Evolutionary conservation across 2,797 vertebrate genomes (phyloP), one percentile per base, ranked within the genome.

Genomic region (Siniperca obscura): DNA sequence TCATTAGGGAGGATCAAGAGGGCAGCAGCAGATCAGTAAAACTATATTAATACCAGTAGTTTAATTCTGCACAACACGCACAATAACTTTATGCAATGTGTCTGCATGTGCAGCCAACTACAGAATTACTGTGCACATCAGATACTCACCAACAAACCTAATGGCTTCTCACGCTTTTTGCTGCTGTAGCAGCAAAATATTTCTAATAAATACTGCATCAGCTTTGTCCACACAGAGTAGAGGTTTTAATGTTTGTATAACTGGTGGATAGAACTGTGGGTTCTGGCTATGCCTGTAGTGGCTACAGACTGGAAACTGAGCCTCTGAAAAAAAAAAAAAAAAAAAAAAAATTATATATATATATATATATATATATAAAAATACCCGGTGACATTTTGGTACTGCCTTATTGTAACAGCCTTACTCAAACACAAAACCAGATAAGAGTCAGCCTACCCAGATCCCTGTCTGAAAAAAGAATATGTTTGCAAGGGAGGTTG

Each of bases 171-270:
- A 10, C 0, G 2, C 27, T 14, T 75, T 77, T 59, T 53, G 53
- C 36, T 78, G 76, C 50, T 57, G 64, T 27, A 21, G 65, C 67
- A 74, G 50, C 44, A 59, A 30, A 59, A 76, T 27, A 76, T 61
- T 57, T 68, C 30, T 25, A n/a, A 50, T 64, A 44, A 60, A 55
- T 17, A 21, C 21, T 55, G 44, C 59, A 81, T 68, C 36, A 60
- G 46, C 30, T 61, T 30, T 50, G 67, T 69, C 7, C 11, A 16
- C 40, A 38, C 5, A 38, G 52, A 36, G 40, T 2, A 14, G 52
- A 25, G 21, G 12, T 70, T 68, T 64, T 57, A 68, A 42, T 53
- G 38, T 70, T 67, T 71, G 30, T 68, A 4, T 65, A 64, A 62
- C 11, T 53, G 66, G 73, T 53, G 59, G 40, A 56, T 27, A 30